Percentiles rank a stretch among this genome's conserved stretches.
Conservation (phyloP, 2,888 invertebrate genomes). For the Cantharis flavilabris region DNA sequence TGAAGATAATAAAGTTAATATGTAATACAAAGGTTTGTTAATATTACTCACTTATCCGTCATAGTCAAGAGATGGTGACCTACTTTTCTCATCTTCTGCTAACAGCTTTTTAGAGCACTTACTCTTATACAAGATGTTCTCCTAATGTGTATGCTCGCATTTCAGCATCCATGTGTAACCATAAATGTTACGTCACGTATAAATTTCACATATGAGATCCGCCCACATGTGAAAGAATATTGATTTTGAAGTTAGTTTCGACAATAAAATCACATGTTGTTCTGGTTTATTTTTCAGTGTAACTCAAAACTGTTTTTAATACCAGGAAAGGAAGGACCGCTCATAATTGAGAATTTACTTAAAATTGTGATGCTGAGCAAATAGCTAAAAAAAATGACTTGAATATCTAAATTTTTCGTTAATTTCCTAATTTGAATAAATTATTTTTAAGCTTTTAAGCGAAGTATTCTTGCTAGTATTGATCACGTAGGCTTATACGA, state of each 20-base stretch:
- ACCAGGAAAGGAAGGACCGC: not conserved
- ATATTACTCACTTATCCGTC: not conserved
- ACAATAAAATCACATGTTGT: not conserved
- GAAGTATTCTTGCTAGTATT: not conserved
- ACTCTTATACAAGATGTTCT: slow-evolving; percentile 36
- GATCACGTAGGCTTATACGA: not conserved
- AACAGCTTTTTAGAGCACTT: not conserved
- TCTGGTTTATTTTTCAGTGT: not conserved
- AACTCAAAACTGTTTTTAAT: not conserved
- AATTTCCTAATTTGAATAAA: not conserved
- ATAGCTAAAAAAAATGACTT: not conserved
- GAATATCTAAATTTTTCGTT: not conserved
- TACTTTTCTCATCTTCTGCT: not conserved
- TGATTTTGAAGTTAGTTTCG: slow-evolving; percentile 19
- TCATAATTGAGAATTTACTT: not conserved
- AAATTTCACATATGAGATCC: slow-evolving; percentile 25
- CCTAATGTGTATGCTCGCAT: slow-evolving; percentile 50
- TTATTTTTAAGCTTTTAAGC: not conserved
- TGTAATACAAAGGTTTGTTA: not conserved
- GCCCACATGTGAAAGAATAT: slow-evolving; percentile 27
- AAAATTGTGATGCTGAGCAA: not conserved
- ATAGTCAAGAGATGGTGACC: not conserved
- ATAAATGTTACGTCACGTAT: slow-evolving; percentile 46
- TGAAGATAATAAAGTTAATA: not conserved
- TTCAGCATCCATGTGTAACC: slow-evolving; percentile 57